Percentiles rank a stretch among this genome's conserved stretches.
Evolutionary conservation across 2,113 vertebrate species (phyloP).

Genomic region (Emydocephalus ijimae): DNA sequence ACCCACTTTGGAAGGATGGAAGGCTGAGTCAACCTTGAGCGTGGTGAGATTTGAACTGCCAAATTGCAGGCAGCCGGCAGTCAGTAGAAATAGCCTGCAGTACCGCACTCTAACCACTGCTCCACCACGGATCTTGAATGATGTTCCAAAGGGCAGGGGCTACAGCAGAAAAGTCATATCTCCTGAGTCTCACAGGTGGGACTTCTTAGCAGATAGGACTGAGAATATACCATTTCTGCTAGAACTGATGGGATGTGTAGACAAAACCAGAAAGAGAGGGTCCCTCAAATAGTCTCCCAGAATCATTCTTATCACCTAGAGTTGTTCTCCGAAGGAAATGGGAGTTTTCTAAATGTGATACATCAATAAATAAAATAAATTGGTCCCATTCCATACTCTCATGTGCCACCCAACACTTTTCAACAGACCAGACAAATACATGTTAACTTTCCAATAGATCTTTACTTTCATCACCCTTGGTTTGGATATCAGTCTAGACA

Average conservation of each 20-base stretch:
- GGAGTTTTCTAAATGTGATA: neutral
- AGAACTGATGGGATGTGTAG: neutral
- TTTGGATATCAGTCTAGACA: neutral
- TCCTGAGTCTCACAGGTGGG: neutral
- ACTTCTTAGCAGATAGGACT: neutral
- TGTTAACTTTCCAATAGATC: neutral
- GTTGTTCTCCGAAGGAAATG: neutral
- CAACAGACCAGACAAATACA: neutral
- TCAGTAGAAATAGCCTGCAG: too few relatives aligned
- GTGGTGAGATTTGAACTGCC: too few relatives aligned
- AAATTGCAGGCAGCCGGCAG: too few relatives aligned
- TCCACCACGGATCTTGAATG: neutral
- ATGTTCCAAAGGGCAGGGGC: neutral
- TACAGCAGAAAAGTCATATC: neutral
- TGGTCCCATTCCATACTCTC: neutral
- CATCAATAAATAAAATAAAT: neutral
- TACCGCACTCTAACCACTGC: too few relatives aligned
- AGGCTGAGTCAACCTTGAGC: too few relatives aligned
- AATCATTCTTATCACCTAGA: neutral
- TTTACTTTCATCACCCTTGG: neutral
- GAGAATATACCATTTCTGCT: neutral
- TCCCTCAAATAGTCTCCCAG: neutral
- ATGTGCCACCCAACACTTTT: neutral
- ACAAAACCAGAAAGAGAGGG: neutral
- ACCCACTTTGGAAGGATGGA: too few relatives aligned